Conservation (phyloP, 2,113 vertebrate genomes). For the Cyprinodon brontotheroides region DNA sequence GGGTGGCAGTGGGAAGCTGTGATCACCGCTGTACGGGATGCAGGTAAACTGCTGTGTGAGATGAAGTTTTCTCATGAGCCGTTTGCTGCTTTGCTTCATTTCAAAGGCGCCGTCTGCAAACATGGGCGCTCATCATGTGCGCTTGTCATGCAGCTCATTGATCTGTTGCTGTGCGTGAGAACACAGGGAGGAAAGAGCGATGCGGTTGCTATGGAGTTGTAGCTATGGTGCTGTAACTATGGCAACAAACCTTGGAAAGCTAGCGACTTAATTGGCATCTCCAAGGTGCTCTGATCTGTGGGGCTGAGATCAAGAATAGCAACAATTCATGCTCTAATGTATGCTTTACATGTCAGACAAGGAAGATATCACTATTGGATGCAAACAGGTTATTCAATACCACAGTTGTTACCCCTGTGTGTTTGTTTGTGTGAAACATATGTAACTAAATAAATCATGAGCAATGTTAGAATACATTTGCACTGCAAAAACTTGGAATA, state of each 20-base stretch:
- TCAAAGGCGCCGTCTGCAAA: background rate
- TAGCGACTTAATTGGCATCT: slow-evolving; percentile 79
- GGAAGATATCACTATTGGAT: slow-evolving; percentile 54
- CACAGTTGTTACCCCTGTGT: slow-evolving; percentile 19
- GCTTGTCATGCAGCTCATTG: slow-evolving; percentile 23
- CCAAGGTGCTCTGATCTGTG: slow-evolving; percentile 49
- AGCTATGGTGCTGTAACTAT: slow-evolving; percentile 79
- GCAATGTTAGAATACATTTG: slow-evolving; percentile 2
- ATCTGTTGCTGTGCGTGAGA: slow-evolving; percentile 32
- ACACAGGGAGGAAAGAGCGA: slow-evolving; percentile 58
- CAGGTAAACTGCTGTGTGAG: slow-evolving; percentile 67
- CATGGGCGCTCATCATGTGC: background rate
- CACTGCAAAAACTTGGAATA: background rate
- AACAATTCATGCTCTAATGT: slow-evolving; percentile 79
- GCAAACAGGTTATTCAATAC: slow-evolving; percentile 62
- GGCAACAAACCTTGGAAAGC: slow-evolving; percentile 81
- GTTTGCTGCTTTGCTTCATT: background rate
- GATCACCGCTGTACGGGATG: slow-evolving; percentile 75
- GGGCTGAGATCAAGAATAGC: slow-evolving; percentile 78
- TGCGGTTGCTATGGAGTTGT: slow-evolving; percentile 77
- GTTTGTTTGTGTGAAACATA: background rate
- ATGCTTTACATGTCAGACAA: slow-evolving; percentile 67
- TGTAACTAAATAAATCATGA: background rate
- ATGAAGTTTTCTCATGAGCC: slow-evolving; percentile 1
- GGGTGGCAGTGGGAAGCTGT: slow-evolving; percentile 71